Percentiles rank a stretch among this genome's conserved stretches.
Conservation (phyloP, 2,888 invertebrate genomes). For the Drosophila neutralis region DNA sequence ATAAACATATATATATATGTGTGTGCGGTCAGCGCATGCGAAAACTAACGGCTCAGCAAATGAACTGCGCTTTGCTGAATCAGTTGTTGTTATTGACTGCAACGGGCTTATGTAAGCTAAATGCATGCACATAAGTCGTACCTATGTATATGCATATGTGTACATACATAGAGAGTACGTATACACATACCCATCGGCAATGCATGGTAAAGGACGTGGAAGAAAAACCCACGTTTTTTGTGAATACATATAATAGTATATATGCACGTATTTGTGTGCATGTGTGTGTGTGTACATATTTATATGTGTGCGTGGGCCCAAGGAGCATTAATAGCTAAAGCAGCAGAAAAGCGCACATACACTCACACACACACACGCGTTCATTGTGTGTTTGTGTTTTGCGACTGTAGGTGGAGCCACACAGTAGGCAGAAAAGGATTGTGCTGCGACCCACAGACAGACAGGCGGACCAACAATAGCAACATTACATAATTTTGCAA, state of each 20-base stretch:
- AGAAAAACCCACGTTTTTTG: constrained; percentile 21
- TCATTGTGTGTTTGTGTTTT: not conserved
- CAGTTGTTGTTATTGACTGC: constrained; percentile 41
- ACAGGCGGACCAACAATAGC: constrained; percentile 8
- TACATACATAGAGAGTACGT: not conserved
- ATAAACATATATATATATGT: constrained; percentile 5
- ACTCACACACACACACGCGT: not conserved
- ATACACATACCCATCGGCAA: not conserved
- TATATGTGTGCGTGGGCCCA: constrained; percentile 1
- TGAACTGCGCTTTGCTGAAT: constrained; percentile 31
- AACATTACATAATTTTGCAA: constrained; percentile 53
- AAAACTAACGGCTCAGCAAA: constrained; percentile 46
- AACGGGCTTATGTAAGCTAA: constrained; percentile 60
- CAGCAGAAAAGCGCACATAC: constrained; percentile 10
- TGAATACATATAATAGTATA: constrained; percentile 12
- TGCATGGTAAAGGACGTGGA: not conserved
- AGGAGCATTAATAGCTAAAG: constrained; percentile 30
- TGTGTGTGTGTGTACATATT: not conserved
- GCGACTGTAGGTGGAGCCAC: constrained; percentile 24
- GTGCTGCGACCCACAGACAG: not conserved
- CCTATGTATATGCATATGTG: not conserved
- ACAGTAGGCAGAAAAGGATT: constrained; percentile 40
- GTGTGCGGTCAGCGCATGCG: constrained; percentile 58
- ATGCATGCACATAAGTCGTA: constrained; percentile 25
- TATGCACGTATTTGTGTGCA: not conserved